Evolutionary conservation across 2,888 invertebrate genomes (phyloP).

Genomic region (Rhagonycha lutea): DNA sequence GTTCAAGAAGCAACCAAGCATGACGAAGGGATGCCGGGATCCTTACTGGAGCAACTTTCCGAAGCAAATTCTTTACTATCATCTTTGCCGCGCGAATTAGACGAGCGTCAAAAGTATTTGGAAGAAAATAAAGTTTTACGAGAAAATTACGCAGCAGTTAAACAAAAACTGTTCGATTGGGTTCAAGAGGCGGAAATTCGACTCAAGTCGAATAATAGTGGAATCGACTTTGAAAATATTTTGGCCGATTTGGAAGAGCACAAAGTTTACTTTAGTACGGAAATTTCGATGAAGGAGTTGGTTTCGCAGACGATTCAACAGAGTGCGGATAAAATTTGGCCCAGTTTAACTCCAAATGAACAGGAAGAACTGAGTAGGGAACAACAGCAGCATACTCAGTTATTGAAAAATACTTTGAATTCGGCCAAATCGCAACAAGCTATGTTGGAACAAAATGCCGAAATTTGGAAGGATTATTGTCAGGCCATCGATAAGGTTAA

Average conservation of each 20-base stretch:
- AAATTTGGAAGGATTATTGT: constrained; percentile 85
- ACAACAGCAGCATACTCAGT: constrained; percentile 79
- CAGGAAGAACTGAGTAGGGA: constrained; percentile 84
- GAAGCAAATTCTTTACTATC: constrained; percentile 79
- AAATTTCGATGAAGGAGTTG: constrained; percentile 76
- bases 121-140: constrained; percentile 77
- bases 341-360: constrained; percentile 77
- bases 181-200: constrained; percentile 81
- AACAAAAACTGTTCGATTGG: constrained; percentile 81
- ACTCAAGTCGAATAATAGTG: constrained; percentile 77
- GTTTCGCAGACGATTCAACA: constrained; percentile 82
- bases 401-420: constrained; percentile 80
- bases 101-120: constrained; percentile 80
- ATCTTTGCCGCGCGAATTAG: constrained; percentile 78
- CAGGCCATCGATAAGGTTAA: constrained; percentile 78
- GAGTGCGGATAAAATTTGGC: constrained; percentile 86
- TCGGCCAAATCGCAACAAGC: constrained; percentile 81
- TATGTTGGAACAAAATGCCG: constrained; percentile 78
- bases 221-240: constrained; percentile 87
- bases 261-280: constrained; percentile 82
- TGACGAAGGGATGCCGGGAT: constrained; percentile 79
- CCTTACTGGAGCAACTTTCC: constrained; percentile 81
- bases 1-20: constrained; percentile 73
- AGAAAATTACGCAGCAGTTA: constrained; percentile 75
- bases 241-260: constrained; percentile 83